Base-by-base conservation (phyloP, 2,888 invertebrate genomes). In the Ornithoptera priamus region DNA sequence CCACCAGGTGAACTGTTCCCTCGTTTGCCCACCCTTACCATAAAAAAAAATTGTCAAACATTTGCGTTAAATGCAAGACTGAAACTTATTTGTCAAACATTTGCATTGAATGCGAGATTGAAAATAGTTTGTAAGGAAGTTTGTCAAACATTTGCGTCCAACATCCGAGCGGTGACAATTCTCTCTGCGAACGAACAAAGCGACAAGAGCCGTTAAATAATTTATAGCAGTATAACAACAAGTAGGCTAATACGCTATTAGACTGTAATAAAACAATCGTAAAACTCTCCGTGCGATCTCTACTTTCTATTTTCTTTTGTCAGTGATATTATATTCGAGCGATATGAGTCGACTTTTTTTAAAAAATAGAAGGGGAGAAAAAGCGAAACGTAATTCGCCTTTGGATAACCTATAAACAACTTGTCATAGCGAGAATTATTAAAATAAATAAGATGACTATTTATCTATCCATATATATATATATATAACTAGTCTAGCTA, bases 261-360 rank as follows among this genome's bases (percentile, higher is more conserved):
- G 59, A 63, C 58, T 50, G 66, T 65, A 63, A 70, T 70, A 66
- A 68, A 67, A 53, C 63, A 67, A 70, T 70, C 68, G 39, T 64
- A 69, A 69, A 60, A 50, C 63, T 56, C 64, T 59, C 68, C 12
- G 59, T 58, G 59, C 58, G 39, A 46, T 68, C 68, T 64, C 66
- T 66, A 63, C 70, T 70, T 70, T 70, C 70, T 70, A 70, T 70
- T 70, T 67, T 62, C 66, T 59, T 46, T 58, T 56, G 46, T 62
- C 57, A 70, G 70, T 62, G 58, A 70, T 66, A 66, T 63, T 68
- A 36, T 68, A 64, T 66, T 62, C 63, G 63, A 53, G 63, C 58
- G 24, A 63, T 66, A 69, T 69, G 69, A 50, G 36, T 20, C 53
- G 30, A 30, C 30, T 30, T 30, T 30, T 30, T 30, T 30, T 30